Conservation (phyloP, 2,888 invertebrate species). For the Stenurella melanura region DNA sequence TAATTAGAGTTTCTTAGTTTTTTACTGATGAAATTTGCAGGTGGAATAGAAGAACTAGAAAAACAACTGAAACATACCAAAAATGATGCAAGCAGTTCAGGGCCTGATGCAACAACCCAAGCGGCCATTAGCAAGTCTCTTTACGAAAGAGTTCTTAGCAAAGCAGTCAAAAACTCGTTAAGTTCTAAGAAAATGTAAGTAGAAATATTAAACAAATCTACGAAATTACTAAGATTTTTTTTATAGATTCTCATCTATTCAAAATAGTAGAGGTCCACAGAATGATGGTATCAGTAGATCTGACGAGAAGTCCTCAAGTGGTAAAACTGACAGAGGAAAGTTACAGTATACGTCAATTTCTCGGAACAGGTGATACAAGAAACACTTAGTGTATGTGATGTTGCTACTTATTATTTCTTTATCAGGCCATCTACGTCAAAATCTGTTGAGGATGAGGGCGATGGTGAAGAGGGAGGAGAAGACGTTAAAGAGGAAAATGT, state of each 20-base stretch:
- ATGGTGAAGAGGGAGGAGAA: constrained; percentile 57
- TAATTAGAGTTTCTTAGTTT: not conserved
- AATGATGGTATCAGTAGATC: constrained; percentile 73
- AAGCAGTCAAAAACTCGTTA: constrained; percentile 63
- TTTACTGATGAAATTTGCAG: constrained; percentile 71
- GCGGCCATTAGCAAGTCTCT: constrained; percentile 84
- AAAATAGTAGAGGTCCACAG: constrained; percentile 79
- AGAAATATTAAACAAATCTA: constrained; percentile 33
- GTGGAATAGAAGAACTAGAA: constrained; percentile 90
- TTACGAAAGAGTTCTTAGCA: constrained; percentile 83
- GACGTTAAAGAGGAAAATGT: constrained; percentile 62
- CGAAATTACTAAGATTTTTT: constrained; percentile 19
- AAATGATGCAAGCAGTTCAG: constrained; percentile 69
- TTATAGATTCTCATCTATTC: constrained; percentile 74
- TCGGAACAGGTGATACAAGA: constrained; percentile 64
- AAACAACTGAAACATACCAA: constrained; percentile 77
- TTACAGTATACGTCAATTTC: constrained; percentile 71
- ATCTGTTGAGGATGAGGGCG: constrained; percentile 45
- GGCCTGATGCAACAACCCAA: constrained; percentile 76
- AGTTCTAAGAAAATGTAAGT: constrained; percentile 67
- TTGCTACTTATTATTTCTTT: constrained; percentile 22
- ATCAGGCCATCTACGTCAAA: constrained; percentile 63
- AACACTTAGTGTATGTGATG: not conserved
- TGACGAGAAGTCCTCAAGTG: constrained; percentile 65
- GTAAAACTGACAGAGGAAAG: constrained; percentile 71